These are phyloP conservation scores for Marmota flaviventris DNA, from an alignment of 2,113 vertebrate species.

Conservation along the genomic window DNA sequence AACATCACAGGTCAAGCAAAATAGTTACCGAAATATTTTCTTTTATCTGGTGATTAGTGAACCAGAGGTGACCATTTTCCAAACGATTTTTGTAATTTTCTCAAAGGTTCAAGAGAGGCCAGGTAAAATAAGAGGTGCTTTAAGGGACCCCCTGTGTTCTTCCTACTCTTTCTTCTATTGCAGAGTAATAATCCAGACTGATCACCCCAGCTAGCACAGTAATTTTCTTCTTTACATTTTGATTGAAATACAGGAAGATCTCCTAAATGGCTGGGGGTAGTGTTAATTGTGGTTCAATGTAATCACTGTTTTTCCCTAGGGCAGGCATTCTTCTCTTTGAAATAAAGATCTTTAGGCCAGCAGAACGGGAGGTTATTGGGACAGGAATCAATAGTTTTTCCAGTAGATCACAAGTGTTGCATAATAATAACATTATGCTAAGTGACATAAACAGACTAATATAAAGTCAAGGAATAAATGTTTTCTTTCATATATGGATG, in stretches of 20 bases:
- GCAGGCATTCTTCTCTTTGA: background rate
- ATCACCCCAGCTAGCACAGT: background rate
- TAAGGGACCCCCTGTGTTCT: background rate
- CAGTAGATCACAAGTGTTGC: background rate
- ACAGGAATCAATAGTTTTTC: background rate
- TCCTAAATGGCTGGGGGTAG: rapidly evolving
- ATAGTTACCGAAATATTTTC: background rate
- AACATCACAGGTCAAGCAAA: background rate
- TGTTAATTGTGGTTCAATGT: background rate
- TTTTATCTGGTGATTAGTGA: background rate
- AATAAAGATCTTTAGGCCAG: background rate
- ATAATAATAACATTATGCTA: no score
- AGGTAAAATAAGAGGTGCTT: background rate
- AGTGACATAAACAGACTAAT: no score
- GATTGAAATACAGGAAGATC: background rate
- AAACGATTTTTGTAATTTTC: no score
- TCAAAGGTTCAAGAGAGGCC: no score
- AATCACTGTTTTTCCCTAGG: background rate
- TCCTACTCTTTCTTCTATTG: background rate
- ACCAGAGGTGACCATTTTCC: no score
- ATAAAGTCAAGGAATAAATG: no score
- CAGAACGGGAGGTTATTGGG: background rate
- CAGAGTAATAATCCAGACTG: background rate
- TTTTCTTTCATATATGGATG: no score
- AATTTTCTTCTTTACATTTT: background rate